Percentiles rank a stretch among this genome's conserved stretches.
Evolutionary conservation across 2,888 invertebrate genomes (phyloP).

Genomic region (Pachycephus smyrnensis): DNA sequence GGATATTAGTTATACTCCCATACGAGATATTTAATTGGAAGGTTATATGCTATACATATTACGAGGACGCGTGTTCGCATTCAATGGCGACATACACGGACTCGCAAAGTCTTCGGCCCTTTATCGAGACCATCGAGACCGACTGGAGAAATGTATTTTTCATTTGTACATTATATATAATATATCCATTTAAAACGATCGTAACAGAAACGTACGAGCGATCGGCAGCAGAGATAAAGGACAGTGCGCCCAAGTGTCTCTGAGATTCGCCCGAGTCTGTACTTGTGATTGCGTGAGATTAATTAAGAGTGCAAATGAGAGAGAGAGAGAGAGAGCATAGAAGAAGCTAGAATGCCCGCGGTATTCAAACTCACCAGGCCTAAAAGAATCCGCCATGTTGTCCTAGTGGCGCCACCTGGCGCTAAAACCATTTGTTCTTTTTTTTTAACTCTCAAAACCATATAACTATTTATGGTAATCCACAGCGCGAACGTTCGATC

Average conservation of each 20-base stretch:
- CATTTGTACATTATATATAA: not conserved
- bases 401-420: not conserved
- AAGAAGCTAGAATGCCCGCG: not conserved
- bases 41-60: not conserved
- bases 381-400: conserved; percentile 11
- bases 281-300: not conserved
- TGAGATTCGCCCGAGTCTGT: not conserved
- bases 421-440: not conserved
- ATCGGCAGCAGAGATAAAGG: not conserved
- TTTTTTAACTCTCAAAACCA: not conserved
- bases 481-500: not conserved
- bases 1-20: not conserved
- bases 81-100: not conserved
- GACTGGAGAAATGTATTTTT: not conserved
- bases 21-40: not conserved
- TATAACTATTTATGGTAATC: not conserved
- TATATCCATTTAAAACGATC: not conserved
- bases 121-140: not conserved
- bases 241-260: not conserved
- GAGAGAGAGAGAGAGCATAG: conserved; percentile 2
- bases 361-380: conserved; percentile 11
- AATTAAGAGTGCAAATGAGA: not conserved
- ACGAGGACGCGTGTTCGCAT: not conserved
- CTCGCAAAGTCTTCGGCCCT: not conserved
- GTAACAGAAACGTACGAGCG: not conserved